Percentiles rank a stretch among this genome's conserved stretches.
Evolutionary conservation across 2,888 invertebrate genomes (phyloP).

Genomic region (Aleiodes testaceus): DNA sequence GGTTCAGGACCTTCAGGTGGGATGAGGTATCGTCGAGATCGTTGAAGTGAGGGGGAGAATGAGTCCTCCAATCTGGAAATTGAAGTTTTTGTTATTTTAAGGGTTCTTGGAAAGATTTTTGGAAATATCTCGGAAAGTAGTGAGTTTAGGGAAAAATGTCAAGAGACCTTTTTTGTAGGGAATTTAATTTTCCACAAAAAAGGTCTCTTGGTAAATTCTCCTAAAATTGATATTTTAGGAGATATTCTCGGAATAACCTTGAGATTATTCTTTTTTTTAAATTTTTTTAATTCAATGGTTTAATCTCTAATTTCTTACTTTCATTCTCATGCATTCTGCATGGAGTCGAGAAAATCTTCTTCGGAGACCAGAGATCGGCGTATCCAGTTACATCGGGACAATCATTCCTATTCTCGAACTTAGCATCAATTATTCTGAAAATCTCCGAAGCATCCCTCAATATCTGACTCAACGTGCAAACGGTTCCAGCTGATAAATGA

Average conservation of each 20-base stretch:
- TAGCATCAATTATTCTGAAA: constrained; percentile 72
- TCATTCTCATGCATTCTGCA: constrained; percentile 53
- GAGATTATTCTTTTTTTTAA: no score
- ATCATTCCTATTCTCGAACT: constrained; percentile 57
- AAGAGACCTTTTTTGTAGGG: no score
- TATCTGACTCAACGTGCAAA: constrained; percentile 81
- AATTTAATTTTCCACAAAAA: no score
- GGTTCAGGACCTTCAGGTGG: constrained; percentile 59
- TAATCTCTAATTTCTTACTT: constrained; percentile 31
- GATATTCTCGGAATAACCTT: no score
- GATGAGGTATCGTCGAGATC: constrained; percentile 46
- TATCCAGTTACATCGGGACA: constrained; percentile 65
- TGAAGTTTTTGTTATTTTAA: neutral
- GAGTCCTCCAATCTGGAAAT: neutral
- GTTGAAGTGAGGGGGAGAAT: constrained; percentile 8
- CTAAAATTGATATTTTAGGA: no score
- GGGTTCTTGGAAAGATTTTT: neutral
- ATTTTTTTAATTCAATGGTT: no score
- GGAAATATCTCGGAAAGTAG: no score
- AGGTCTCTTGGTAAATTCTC: no score
- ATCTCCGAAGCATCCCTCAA: constrained; percentile 75
- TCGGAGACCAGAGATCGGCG: constrained; percentile 83
- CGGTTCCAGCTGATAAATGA: constrained; percentile 82
- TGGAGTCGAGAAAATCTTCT: constrained; percentile 75
- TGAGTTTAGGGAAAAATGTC: no score